phyloP scores from a whole-genome alignment of 2,888 invertebrate species.

The Sinodicranocentrus sp. region DNA sequence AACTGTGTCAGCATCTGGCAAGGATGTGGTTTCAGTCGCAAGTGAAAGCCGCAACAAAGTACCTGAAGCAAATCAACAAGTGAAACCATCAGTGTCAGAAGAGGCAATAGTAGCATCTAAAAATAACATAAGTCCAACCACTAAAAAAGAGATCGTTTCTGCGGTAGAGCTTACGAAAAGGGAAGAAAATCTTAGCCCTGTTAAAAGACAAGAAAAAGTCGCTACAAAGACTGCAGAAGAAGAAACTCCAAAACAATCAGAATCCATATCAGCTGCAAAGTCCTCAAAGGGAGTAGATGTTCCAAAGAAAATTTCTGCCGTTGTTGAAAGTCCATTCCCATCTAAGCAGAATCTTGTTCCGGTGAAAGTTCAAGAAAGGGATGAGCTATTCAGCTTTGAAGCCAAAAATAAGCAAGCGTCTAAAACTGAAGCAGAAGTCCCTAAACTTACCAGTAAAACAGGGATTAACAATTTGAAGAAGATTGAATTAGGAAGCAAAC shows the following conservation, averaged over 20 bases:
- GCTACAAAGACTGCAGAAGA: background rate
- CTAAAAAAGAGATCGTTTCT: background rate
- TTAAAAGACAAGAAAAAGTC: background rate
- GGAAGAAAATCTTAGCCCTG: background rate
- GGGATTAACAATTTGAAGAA: background rate
- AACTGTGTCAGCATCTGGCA: background rate
- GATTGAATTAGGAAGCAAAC: too few relatives aligned
- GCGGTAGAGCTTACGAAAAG: background rate
- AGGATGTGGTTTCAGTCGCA: too few relatives aligned
- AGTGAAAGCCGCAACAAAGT: background rate
- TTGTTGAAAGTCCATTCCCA: constrained; percentile 1
- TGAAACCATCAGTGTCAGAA: too few relatives aligned
- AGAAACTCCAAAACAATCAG: background rate
- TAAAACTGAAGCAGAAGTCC: background rate
- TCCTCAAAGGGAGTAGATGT: background rate
- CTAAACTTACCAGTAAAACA: background rate
- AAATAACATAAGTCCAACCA: background rate
- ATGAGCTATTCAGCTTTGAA: background rate
- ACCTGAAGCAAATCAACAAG: background rate
- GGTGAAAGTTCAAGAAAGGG: constrained; percentile 31
- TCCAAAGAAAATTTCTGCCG: constrained; percentile 22
- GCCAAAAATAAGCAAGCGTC: background rate
- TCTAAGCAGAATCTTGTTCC: constrained; percentile 42
- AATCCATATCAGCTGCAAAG: background rate
- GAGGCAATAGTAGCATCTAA: background rate